A percentile compares a stretch with the other conserved stretches of the same genome.
These are phyloP conservation scores for Aradophagus sp. DNA, from an alignment of 1,140 invertebrate species.

Conservation along the genomic window DNA sequence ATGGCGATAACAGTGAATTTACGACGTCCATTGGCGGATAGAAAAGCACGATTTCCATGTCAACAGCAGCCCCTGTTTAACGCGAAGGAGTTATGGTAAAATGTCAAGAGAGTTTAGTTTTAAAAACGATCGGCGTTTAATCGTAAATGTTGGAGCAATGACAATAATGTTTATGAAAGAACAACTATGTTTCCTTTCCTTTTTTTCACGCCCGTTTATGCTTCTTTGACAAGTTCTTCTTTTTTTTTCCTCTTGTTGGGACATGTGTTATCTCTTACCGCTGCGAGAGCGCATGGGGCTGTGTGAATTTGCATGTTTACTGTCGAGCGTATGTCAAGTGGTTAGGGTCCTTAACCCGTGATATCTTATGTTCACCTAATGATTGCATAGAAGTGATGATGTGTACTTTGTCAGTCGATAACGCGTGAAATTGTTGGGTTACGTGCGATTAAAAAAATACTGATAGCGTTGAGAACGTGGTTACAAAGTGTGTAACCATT, in stretches of 20 bases:
- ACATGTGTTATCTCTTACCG: conserved; percentile 42
- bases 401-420: conserved; percentile 62
- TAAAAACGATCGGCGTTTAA: no score
- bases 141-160: no score
- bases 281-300: conserved; percentile 35
- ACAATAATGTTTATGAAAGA: no score
- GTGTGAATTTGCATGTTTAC: conserved; percentile 57
- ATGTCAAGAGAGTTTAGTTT: no score
- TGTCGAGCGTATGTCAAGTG: conserved; percentile 38
- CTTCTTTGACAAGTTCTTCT: background rate
- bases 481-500: conserved; percentile 31
- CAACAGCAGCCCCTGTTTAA: no score
- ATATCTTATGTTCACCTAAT: conserved; percentile 60
- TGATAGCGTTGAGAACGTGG: conserved; percentile 20
- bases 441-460: conserved; percentile 52
- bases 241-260: conserved; percentile 13
- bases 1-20: no score
- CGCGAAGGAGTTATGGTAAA: no score
- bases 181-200: no score
- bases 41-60: no score
- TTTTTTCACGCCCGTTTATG: no score
- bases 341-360: conserved; percentile 59
- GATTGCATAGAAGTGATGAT: conserved; percentile 59
- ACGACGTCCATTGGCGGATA: no score
- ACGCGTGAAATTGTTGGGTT: conserved; percentile 57